A percentile compares a stretch with the other conserved stretches of the same genome.
phyloP scores from a whole-genome alignment of 2,888 invertebrate genomes.

The Macrophya alboannulata region DNA sequence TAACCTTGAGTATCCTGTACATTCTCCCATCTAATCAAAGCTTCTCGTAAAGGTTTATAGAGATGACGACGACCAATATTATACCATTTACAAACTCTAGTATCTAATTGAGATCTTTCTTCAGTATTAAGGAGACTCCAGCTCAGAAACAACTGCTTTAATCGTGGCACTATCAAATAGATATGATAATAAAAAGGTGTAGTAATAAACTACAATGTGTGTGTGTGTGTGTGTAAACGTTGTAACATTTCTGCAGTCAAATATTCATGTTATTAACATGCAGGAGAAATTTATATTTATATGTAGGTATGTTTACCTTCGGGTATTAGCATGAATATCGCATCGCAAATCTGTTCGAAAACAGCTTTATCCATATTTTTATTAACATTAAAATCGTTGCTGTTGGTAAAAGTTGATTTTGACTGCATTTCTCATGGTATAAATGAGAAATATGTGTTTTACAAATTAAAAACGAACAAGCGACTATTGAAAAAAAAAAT shows the following conservation, averaged over 20 bases:
- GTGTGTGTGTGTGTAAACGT: background rate
- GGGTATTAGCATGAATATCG: conserved; percentile 67
- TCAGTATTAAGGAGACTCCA: conserved; percentile 65
- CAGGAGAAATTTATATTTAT: background rate
- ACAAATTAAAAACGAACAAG: conserved; percentile 24
- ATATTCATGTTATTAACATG: background rate
- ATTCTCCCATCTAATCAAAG: conserved; percentile 67
- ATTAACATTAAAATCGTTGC: conserved; percentile 47
- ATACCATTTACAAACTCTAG: conserved; percentile 62
- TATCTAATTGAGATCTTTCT: conserved; percentile 63
- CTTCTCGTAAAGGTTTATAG: conserved; percentile 66
- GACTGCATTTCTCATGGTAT: conserved; percentile 60
- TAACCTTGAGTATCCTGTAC: conserved; percentile 68
- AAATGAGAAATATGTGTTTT: conserved; percentile 39
- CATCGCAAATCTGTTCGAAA: conserved; percentile 68
- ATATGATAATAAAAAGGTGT: background rate
- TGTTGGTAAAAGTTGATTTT: conserved; percentile 61
- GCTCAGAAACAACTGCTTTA: conserved; percentile 65
- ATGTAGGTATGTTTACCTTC: conserved; percentile 62
- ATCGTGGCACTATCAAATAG: conserved; percentile 63
- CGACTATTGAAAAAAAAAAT: conserved; percentile 26
- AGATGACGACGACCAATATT: conserved; percentile 62
- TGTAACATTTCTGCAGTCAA: background rate
- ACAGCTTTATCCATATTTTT: conserved; percentile 65
- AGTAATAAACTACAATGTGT: conserved; percentile 27